phyloP scores from a whole-genome alignment of 2,888 invertebrate genomes.

The Sphaeridia pumilis region DNA sequence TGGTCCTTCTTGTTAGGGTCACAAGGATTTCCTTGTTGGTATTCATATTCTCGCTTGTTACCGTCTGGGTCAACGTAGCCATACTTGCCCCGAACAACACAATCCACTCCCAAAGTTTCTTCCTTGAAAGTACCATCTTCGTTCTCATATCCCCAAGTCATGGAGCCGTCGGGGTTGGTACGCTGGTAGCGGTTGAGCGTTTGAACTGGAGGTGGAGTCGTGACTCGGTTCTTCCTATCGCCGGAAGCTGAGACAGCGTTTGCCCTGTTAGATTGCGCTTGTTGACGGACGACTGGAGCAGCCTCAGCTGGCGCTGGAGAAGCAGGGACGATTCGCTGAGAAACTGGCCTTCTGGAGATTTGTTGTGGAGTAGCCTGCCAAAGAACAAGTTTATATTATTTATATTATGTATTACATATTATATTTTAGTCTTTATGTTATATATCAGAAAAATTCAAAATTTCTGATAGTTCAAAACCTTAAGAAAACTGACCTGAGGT shows the following conservation, averaged over 20 bases:
- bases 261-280: slow-evolving; percentile 3
- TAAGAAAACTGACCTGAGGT: slow-evolving; percentile 25
- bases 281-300: slow-evolving; percentile 4
- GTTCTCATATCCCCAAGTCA: slow-evolving; percentile 36
- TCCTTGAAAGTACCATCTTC: slow-evolving; percentile 36
- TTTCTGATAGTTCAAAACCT: no score
- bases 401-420: neutral
- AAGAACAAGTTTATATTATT: neutral
- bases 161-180: slow-evolving; percentile 33
- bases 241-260: slow-evolving; percentile 1
- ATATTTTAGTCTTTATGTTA: no score
- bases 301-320: slow-evolving; percentile 9
- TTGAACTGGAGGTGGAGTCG: slow-evolving; percentile 35
- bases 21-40: slow-evolving; percentile 35
- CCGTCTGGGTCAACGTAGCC: slow-evolving; percentile 36
- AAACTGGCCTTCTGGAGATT: slow-evolving; percentile 24
- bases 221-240: slow-evolving; percentile 3
- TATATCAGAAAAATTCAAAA: no score
- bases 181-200: slow-evolving; percentile 34
- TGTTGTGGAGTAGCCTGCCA: slow-evolving; percentile 18
- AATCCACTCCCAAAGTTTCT: slow-evolving; percentile 35
- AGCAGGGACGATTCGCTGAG: slow-evolving; percentile 18
- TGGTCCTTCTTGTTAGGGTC: slow-evolving; percentile 35
- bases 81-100: slow-evolving; percentile 36
- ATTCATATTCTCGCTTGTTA: slow-evolving; percentile 34